phyloP scores from a whole-genome alignment of 2,797 vertebrate species.

The Chelmon rostratus region DNA sequence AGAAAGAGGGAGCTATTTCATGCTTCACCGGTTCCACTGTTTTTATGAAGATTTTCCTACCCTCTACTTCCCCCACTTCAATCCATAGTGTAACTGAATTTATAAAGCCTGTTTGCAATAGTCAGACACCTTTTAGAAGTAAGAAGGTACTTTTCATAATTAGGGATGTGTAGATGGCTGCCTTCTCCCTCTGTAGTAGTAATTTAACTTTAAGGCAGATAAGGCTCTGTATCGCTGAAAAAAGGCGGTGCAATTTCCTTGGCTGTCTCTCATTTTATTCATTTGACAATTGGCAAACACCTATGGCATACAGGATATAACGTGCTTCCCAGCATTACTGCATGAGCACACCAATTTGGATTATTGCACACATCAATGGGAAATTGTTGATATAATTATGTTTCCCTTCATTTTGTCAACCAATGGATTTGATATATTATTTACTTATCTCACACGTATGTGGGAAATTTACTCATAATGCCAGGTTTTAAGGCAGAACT shows the following conservation, averaged over 20 bases:
- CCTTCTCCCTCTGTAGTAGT: conserved; percentile 66
- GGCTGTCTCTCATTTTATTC: conserved; percentile 76
- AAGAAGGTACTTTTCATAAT: conserved; percentile 77
- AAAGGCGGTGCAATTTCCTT: conserved; percentile 74
- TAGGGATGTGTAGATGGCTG: conserved; percentile 71
- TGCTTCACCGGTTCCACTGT: conserved; percentile 81
- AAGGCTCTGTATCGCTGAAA: conserved; percentile 71
- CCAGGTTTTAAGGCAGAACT: not conserved
- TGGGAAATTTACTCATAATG: conserved; percentile 5
- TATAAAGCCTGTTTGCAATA: conserved; percentile 71
- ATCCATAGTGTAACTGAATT: conserved; percentile 72
- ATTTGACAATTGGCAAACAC: conserved; percentile 82
- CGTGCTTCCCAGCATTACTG: conserved; percentile 53
- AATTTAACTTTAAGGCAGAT: conserved; percentile 80
- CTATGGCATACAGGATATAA: conserved; percentile 67
- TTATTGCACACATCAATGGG: conserved; percentile 59
- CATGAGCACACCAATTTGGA: conserved; percentile 53
- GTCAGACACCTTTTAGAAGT: conserved; percentile 69
- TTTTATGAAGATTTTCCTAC: conserved; percentile 79
- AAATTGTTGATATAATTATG: conserved; percentile 60
- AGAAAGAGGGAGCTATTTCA: conserved; percentile 86
- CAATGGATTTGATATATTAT: conserved; percentile 50
- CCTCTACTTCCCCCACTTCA: conserved; percentile 56
- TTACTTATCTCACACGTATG: conserved; percentile 40
- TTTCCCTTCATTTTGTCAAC: conserved; percentile 53